Evolutionary conservation across 2,888 invertebrate genomes (phyloP).

Genomic region (Brenthis hecate): DNA sequence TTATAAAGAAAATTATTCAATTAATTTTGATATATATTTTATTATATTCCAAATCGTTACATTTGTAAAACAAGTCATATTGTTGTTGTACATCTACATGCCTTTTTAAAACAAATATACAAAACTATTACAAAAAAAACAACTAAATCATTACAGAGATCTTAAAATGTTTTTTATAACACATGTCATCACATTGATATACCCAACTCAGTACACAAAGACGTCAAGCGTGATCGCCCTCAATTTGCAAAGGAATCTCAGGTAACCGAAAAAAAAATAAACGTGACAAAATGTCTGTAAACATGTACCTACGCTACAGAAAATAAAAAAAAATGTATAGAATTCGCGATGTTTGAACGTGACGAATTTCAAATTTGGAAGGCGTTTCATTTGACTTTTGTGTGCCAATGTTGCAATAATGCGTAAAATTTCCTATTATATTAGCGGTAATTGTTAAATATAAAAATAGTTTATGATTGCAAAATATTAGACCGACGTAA

Average conservation of each 20-base stretch:
- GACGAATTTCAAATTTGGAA: slow-evolving; percentile 71
- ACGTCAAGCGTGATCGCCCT: slow-evolving; percentile 61
- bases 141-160: slow-evolving; percentile 18
- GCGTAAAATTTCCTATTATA: slow-evolving; percentile 62
- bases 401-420: slow-evolving; percentile 64
- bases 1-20: too few species aligned
- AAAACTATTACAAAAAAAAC: slow-evolving; percentile 11
- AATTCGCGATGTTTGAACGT: slow-evolving; percentile 54
- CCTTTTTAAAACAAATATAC: slow-evolving; percentile 31
- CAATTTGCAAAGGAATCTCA: slow-evolving; percentile 69
- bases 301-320: slow-evolving; percentile 74
- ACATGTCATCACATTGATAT: slow-evolving; percentile 73
- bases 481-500: slow-evolving; percentile 54
- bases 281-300: slow-evolving; percentile 82
- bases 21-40: too few species aligned
- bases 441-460: slow-evolving; percentile 57
- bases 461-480: slow-evolving; percentile 59
- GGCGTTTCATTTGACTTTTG: slow-evolving; percentile 73
- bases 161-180: slow-evolving; percentile 52
- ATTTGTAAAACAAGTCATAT: not conserved
- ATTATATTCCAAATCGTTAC: not conserved
- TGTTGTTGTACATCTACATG: slow-evolving; percentile 11
- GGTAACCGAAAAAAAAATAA: slow-evolving; percentile 72
- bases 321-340: slow-evolving; percentile 56
- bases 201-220: slow-evolving; percentile 55